Base-by-base conservation (phyloP, 2,113 vertebrate species). In the Phoenicopterus ruber region DNA sequence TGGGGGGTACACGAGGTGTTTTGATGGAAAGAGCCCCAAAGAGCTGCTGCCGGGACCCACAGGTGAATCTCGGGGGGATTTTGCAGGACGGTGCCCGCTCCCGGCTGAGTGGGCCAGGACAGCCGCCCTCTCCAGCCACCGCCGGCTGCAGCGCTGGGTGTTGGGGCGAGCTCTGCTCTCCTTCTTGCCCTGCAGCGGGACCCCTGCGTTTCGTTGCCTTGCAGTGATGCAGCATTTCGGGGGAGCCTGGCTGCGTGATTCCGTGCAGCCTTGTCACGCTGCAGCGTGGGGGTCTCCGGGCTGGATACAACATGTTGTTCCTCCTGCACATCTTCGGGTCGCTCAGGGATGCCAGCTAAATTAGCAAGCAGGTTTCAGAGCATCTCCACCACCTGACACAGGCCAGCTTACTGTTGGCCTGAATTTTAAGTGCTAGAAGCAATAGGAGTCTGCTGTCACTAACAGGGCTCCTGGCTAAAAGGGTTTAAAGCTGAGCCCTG, bases 141-240 rank as follows among this genome's bases (percentile, higher is more conserved):
- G 8, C 38, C 7, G 1, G 8, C 58, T 29, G 61, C 50, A 17
- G 40, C 3, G 3, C 26, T 1, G 15, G 42, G 61, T 29, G 24
- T 8, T 7, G 11, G 8, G 11, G 11, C 1, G 3, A 47, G 71
- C 42, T 42, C 71, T n/a, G 44, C 61, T 40, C 42, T 24, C 20
- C 21, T 79, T 9, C 46, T 44, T 36, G 5, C 46, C 44, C 26
- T 1, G 0, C 1, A 0, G 29, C 25, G n/a, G 19, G 52, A 59
- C 72, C 26, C 13, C 49, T 3, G 7, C 10, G 6, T 72, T 44
- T 44, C 6, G 9, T n/a, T 74, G 26, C 52, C 31, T 8, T 34
- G 40, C 40, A n/a, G 31, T 5, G 32, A n/a, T 6, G 40, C 32
- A 74, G 72, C 31, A n/a, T 74, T n/a, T 74, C 4, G 5, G 54